Base-by-base conservation (phyloP, 2,888 invertebrate species). In the Cosmia pyralina region DNA sequence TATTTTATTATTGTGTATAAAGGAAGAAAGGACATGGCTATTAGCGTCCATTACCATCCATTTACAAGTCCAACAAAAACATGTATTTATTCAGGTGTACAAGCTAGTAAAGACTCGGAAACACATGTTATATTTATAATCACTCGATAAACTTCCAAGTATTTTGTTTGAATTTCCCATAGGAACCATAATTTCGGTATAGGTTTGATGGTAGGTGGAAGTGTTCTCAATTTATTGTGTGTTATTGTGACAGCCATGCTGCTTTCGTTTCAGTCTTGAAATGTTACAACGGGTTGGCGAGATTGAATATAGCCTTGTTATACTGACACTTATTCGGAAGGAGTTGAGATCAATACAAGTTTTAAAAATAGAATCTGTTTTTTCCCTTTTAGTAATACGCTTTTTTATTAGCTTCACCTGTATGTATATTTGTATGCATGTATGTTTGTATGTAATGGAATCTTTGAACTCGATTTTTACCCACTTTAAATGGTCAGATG, bases 81-180 rank as follows among this genome's bases (percentile, higher is more conserved):
- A 8, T 41, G 41, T 41, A 63, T 72, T 58, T 77, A 46, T 64
- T 63, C 50, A 67, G 22, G 59, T 52, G 28, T 53, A 55, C 59
- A 63, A 44, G 0, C 7, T 34, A 57, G 19, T 60, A 11, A 52
- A 22, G 22, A 53, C 62, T 44, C 59, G 34, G 28, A 58, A 80
- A 55, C 34, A 41, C 38, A 70, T 38, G n/a, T 48, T 52, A 65
- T 60, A 64, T 77, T 81, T 67, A 48, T 77, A 68, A 72, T 69
- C 60, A 68, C n/a, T 65, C 60, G 59, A 69, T 82, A 68, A 62
- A 68, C 52, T 82, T 80, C 22, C 53, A 50, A 50, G 59, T 64
- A 55, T 70, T 67, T 66, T 50, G 69, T 69, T 68, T 69, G 11
- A 19, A 73, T 82, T 82, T 77, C 71, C 64, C 68, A 17, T 17